A percentile compares a stretch with the other conserved stretches of the same genome.
Conservation (phyloP, 2,797 vertebrate species). For the Austrolebias charrua region DNA sequence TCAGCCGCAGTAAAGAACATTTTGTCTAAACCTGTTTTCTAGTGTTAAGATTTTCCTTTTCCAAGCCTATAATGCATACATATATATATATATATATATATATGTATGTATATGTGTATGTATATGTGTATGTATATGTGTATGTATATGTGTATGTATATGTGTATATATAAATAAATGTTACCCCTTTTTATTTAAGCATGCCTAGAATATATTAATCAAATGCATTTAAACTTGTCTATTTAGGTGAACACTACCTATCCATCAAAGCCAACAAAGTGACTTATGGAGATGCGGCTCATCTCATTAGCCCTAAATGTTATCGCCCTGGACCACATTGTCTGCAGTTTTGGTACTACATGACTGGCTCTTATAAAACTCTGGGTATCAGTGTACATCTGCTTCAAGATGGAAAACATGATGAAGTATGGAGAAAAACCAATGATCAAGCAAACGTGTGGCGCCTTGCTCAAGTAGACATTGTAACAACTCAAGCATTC, state of each 20-base stretch:
- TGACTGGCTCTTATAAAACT: constrained; percentile 72
- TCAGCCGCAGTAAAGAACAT: too few relatives aligned
- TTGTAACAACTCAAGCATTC: constrained; percentile 32
- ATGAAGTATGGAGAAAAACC: constrained; percentile 59
- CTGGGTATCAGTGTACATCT: constrained; percentile 78
- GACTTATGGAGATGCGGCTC: constrained; percentile 65
- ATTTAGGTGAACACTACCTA: constrained; percentile 71
- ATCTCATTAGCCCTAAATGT: constrained; percentile 72
- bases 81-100: too few relatives aligned
- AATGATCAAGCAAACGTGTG: constrained; percentile 77
- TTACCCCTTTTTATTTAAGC: too few relatives aligned
- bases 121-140: too few relatives aligned
- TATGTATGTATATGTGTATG: too few relatives aligned
- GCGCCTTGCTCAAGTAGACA: constrained; percentile 70
- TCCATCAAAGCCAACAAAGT: constrained; percentile 71
- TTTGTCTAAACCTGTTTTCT: too few relatives aligned
- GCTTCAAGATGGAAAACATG: constrained; percentile 40
- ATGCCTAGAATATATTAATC: too few relatives aligned
- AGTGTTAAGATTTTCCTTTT: too few relatives aligned
- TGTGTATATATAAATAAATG: too few relatives aligned
- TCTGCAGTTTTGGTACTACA: constrained; percentile 82
- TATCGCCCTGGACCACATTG: constrained; percentile 69
- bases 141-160: too few relatives aligned
- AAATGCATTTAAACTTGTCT: too few relatives aligned
- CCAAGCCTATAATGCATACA: too few relatives aligned